Base-by-base conservation (phyloP, 1,140 invertebrate genomes). In the Dufourea novaeangliae region DNA sequence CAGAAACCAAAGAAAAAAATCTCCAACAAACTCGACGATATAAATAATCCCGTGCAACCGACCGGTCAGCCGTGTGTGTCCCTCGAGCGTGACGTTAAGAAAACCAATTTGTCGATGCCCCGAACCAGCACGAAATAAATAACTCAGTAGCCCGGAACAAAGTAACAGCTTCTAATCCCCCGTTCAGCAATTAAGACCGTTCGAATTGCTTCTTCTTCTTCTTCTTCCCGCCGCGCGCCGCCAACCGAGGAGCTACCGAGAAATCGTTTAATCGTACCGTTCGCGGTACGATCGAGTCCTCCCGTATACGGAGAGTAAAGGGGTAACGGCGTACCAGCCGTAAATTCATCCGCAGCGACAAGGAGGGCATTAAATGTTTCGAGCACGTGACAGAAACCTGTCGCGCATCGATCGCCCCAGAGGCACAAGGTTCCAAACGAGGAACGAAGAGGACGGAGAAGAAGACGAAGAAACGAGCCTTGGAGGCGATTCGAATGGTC, bases 391-490 rank as follows among this genome's bases (percentile, higher is more conserved):
- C 70, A 8, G 61, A 72, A 61, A 59, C 70, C 61, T 66, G 70
- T 78, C 76, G 61, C 67, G 61, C 50, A 73, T 78, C 70, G 68
- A 78, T 71, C 75, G 75, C 75, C 67, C 1, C 22, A n/a, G n/a
- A n/a, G 56, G n/a, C 17, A 37, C 39, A 52, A 34, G 37, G 17
- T 54, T 57, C 37, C 5, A 22, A 20, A 54, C 37, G 41, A 11
- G 25, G 39, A 25, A 34, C 3, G 11, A 76, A 66, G 69, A 80
- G 59, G 61, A 63, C 52, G 25, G 41, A 4, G 11, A 76, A 66
- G 69, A 80, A 64, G 61, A 63, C 78, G 67, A 83, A 80, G 80
- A 80, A 80, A 71, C 41, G 71, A 80, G 61, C 78, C 64, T 46
- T 56, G 80, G 14, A 20, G 14, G 14, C 14, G 20, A 32, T 12